These are phyloP conservation scores for Antrozous pallidus DNA, from an alignment of 2,797 vertebrate species.

Conservation along the genomic window DNA sequence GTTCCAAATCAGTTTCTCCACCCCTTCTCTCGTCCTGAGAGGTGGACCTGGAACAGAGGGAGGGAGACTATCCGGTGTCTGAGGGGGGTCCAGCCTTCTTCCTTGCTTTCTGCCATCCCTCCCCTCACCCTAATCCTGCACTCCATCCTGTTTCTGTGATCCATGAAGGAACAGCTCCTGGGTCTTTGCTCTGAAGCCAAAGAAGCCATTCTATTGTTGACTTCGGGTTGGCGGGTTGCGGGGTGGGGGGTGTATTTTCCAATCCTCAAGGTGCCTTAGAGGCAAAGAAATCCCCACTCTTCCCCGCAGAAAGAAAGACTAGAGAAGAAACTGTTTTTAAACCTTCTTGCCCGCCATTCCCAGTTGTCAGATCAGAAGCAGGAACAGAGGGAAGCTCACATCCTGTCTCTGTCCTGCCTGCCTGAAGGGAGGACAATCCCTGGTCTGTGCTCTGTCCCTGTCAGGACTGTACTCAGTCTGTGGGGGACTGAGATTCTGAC, in stretches of 20 bases:
- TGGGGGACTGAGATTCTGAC: neutral
- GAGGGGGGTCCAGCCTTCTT: accelerated
- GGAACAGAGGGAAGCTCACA: neutral
- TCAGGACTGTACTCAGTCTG: neutral
- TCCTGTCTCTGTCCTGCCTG: neutral
- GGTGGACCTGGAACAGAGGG: neutral
- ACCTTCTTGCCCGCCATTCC: neutral
- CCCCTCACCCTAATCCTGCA: accelerated
- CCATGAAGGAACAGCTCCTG: neutral
- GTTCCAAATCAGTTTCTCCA: neutral
- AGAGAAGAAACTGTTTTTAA: neutral
- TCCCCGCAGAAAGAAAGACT: neutral
- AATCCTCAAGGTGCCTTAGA: neutral
- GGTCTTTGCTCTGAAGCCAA: neutral
- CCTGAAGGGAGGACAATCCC: accelerated
- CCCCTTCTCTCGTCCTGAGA: neutral
- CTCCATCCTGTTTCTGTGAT: neutral
- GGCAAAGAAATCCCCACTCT: neutral
- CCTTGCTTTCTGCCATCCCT: neutral
- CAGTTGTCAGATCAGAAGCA: neutral
- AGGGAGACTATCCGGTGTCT: neutral
- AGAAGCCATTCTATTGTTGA: too few relatives aligned
- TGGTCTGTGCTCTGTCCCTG: neutral
- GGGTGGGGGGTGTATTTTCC: neutral
- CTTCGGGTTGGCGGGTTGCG: too few relatives aligned